Percentiles rank a stretch among this genome's conserved stretches.
phyloP scores from a whole-genome alignment of 2,888 invertebrate species.

The Drosophila picticornis region DNA sequence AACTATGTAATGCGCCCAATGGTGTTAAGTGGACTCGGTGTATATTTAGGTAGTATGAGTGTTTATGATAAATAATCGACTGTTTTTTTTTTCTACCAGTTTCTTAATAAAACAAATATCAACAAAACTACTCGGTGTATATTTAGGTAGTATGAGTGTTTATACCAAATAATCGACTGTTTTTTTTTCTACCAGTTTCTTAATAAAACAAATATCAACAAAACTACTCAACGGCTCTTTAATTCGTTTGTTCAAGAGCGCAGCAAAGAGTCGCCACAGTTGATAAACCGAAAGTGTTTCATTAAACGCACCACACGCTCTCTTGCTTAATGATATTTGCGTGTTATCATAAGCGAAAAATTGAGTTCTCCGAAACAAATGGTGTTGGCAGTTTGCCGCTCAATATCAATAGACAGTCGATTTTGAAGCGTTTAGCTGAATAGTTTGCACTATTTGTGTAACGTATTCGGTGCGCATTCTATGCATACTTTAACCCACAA shows the following conservation, averaged over 20 bases:
- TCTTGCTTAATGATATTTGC: constrained; percentile 13
- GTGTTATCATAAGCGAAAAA: constrained; percentile 32
- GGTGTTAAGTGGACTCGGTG: constrained; percentile 2
- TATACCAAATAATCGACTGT: constrained; percentile 14
- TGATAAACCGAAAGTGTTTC: constrained; percentile 20
- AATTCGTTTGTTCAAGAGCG: constrained; percentile 11
- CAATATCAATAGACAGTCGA: constrained; percentile 16
- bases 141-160: no score
- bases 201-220: constrained; percentile 35
- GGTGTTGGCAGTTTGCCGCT: not conserved
- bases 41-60: constrained; percentile 16
- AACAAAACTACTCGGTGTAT: constrained; percentile 12
- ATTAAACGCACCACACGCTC: constrained; percentile 28
- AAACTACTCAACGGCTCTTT: constrained; percentile 14
- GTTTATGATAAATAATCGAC: constrained; percentile 23
- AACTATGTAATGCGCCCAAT: constrained; percentile 9
- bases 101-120: constrained; percentile 34
- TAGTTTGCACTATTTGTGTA: constrained; percentile 12
- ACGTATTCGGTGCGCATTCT: not conserved
- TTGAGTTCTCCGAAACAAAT: constrained; percentile 12
- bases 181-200: constrained; percentile 22
- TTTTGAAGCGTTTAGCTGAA: constrained; percentile 17
- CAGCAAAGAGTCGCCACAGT: constrained; percentile 7
- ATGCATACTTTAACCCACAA: constrained; percentile 6
- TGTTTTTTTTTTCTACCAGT: constrained; percentile 20